Conservation (phyloP, 2,888 invertebrate genomes). For the Leptopterna dolabrata region DNA sequence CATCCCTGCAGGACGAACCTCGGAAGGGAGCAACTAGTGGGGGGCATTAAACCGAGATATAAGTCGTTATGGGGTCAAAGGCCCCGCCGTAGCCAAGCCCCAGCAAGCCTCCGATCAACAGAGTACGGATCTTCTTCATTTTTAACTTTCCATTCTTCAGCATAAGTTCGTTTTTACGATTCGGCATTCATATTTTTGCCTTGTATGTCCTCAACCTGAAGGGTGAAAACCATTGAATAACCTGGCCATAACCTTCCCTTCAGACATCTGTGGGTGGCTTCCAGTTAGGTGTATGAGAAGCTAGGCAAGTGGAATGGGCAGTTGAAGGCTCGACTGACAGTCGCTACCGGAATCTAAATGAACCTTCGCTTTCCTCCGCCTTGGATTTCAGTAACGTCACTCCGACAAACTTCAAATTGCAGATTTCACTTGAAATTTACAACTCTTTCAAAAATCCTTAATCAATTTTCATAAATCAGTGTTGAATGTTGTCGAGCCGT, state of each 20-base stretch:
- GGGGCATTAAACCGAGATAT: slow-evolving; percentile 20
- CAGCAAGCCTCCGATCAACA: neutral
- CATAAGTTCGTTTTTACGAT: neutral
- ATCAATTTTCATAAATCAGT: too few relatives aligned
- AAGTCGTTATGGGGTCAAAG: slow-evolving; percentile 30
- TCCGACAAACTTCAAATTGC: neutral
- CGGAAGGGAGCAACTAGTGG: neutral
- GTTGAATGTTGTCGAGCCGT: too few relatives aligned
- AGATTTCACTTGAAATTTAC: neutral
- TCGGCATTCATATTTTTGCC: neutral
- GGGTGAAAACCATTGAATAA: neutral
- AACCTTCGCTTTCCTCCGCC: neutral
- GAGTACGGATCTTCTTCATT: neutral
- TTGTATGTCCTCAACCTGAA: neutral
- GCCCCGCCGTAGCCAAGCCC: neutral
- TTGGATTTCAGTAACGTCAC: neutral
- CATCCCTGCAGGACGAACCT: neutral
- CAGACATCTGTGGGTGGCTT: neutral
- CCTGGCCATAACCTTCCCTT: neutral
- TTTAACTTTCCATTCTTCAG: neutral
- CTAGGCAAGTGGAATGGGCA: neutral
- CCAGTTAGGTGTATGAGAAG: neutral
- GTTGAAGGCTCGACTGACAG: neutral
- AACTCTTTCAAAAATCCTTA: too few relatives aligned
- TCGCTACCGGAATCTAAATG: neutral